These are phyloP conservation scores for Alligator mississippiensis DNA, from an alignment of 2,113 vertebrate species.

Conservation along the genomic window DNA sequence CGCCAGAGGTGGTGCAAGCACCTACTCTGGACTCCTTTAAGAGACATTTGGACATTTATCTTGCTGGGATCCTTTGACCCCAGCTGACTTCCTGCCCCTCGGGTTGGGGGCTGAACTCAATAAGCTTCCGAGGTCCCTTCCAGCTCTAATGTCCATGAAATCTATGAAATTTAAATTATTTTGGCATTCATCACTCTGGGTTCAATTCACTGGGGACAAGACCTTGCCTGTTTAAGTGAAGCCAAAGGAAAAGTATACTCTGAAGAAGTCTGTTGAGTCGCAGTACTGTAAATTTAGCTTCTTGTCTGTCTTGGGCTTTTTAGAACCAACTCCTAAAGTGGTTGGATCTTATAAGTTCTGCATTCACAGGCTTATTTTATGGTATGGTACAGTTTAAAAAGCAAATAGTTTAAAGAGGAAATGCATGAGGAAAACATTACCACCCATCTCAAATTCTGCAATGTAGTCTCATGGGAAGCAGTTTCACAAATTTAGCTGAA, in stretches of 20 bases:
- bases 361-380: background rate
- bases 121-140: too few species aligned
- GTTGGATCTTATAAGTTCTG: background rate
- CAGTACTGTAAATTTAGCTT: background rate
- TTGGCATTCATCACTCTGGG: background rate
- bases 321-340: background rate
- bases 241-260: background rate
- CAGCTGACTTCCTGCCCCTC: too few species aligned
- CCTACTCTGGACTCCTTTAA: too few species aligned
- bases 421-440: constrained; percentile 6
- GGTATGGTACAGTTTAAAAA: background rate
- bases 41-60: too few species aligned
- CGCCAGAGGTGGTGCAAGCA: too few species aligned
- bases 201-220: background rate
- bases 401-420: background rate
- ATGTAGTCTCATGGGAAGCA: background rate
- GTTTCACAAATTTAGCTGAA: background rate
- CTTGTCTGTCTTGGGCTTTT: background rate
- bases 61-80: too few species aligned
- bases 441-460: background rate
- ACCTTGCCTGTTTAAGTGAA: background rate
- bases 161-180: too few species aligned
- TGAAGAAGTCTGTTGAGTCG: background rate
- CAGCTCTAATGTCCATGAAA: too few species aligned
- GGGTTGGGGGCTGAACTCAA: too few species aligned